Conservation (phyloP, 2,797 vertebrate genomes). For the Malacoraja senta region DNA sequence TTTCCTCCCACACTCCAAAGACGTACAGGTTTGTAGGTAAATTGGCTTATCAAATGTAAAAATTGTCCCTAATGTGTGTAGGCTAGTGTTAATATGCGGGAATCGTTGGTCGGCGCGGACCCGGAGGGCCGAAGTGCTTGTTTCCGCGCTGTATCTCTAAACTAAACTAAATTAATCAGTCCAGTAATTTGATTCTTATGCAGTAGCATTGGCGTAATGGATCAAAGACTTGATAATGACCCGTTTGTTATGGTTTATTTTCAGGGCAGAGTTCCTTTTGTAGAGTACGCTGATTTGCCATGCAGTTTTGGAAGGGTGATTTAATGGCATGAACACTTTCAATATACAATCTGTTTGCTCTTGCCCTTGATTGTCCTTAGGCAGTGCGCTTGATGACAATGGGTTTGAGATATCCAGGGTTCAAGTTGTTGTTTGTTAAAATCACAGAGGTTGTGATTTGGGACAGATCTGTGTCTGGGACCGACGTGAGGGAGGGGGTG, state of each 20-base stretch:
- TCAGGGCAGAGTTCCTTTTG: neutral
- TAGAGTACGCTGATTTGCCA: neutral
- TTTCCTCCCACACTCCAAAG: too few species aligned
- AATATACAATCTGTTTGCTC: neutral
- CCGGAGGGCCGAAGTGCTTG: too few species aligned
- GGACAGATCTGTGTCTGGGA: neutral
- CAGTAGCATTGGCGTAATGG: neutral
- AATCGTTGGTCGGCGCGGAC: too few species aligned
- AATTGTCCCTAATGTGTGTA: too few species aligned
- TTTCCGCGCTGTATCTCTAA: too few species aligned
- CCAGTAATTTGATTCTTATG: neutral
- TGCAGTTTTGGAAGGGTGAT: neutral
- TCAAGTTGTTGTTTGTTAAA: neutral
- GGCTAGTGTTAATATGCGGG: too few species aligned
- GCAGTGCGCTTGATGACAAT: neutral
- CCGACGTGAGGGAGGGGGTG: too few species aligned
- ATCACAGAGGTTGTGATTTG: neutral
- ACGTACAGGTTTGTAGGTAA: too few species aligned
- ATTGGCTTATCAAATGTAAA: too few species aligned
- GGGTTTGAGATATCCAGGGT: neutral
- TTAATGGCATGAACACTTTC: neutral
- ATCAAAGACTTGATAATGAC: neutral
- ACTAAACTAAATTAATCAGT: too few species aligned
- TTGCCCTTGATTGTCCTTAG: neutral
- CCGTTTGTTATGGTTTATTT: neutral